These are phyloP conservation scores for Tipula unca DNA, from an alignment of 2,888 invertebrate genomes.

Conservation along the genomic window DNA sequence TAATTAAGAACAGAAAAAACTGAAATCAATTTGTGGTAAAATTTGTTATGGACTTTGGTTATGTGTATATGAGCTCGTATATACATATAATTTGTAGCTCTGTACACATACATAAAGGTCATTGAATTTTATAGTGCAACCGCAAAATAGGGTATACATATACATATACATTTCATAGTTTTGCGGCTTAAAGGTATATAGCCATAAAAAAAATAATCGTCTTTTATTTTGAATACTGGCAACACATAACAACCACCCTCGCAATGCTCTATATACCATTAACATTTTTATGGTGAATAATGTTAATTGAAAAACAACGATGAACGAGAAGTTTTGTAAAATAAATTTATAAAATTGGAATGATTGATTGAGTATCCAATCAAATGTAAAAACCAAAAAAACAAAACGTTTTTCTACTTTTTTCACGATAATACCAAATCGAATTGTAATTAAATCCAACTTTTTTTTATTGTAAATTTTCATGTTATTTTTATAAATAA, in stretches of 20 bases:
- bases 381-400: background rate
- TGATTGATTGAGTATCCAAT: background rate
- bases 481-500: background rate
- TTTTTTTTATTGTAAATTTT: background rate
- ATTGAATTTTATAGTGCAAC: background rate
- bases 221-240: background rate
- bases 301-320: background rate
- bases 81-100: background rate
- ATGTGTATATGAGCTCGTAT: background rate
- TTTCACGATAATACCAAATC: background rate
- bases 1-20: constrained; percentile 3
- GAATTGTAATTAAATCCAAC: background rate
- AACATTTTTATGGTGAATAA: background rate
- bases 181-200: background rate
- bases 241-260: too few species aligned
- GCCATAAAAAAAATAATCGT: background rate
- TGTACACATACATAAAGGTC: background rate
- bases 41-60: background rate
- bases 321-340: background rate
- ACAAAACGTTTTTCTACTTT: background rate
- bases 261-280: too few species aligned
- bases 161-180: background rate
- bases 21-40: background rate
- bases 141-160: background rate
- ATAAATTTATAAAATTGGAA: background rate